Evolutionary conservation across 64 coral and sea anemone species (phyloP).

Genomic region (Porites lutea): DNA sequence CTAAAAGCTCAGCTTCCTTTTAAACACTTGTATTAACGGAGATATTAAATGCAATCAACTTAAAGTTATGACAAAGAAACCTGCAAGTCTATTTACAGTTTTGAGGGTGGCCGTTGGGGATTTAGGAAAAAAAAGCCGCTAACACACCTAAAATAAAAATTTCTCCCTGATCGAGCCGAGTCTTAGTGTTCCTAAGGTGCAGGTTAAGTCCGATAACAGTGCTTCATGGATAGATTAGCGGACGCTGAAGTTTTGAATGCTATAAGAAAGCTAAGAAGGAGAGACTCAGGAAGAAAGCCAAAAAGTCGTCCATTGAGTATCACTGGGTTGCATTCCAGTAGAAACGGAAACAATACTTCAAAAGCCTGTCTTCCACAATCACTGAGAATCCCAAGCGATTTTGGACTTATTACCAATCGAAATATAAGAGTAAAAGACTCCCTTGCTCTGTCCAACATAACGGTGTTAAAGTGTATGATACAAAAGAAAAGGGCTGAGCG

Average conservation of each 20-base stretch:
- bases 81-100: too few species aligned
- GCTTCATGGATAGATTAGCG: constrained; percentile 13
- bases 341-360: constrained; percentile 47
- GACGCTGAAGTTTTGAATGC: constrained; percentile 33
- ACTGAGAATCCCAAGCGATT: constrained; percentile 42
- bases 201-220: constrained; percentile 51
- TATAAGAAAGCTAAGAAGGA: constrained; percentile 39
- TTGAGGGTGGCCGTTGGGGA: too few species aligned
- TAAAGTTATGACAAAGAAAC: too few species aligned
- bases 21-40: too few species aligned
- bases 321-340: constrained; percentile 40
- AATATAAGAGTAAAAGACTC: constrained; percentile 45
- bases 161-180: too few species aligned
- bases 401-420: constrained; percentile 41
- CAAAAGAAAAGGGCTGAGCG: background rate
- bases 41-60: too few species aligned
- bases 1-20: too few species aligned
- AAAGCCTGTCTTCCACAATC: background rate
- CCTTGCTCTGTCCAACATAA: constrained; percentile 18
- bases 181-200: constrained; percentile 29
- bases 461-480: constrained; percentile 38
- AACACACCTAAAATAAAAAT: too few species aligned
- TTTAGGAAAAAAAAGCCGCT: too few species aligned
- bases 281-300: constrained; percentile 36
- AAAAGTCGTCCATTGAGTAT: constrained; percentile 45